Evolutionary conservation across 1,140 invertebrate species (phyloP), one percentile per base, ranked within the genome.

Genomic region (Venturia canescens): DNA sequence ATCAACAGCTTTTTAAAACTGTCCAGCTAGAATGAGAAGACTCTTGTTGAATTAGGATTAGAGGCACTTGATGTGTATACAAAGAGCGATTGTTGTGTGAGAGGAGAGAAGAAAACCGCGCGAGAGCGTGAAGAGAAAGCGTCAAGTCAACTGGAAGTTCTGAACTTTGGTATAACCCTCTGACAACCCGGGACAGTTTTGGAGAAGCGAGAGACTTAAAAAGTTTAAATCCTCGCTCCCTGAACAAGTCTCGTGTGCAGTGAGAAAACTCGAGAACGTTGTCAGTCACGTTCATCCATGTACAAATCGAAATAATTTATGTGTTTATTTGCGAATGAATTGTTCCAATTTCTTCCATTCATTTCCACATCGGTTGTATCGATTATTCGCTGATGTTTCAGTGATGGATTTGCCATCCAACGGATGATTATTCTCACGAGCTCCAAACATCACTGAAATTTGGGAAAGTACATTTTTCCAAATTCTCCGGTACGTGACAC

Each of bases 191-290:
- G 29, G 66, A 69, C 27, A 69, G 66, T 29, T 69, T 29, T 31
- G 5, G 27, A 27, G 66, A n/a, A 69, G 82, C 83, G 53, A 38
- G 82, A 82, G 86, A 86, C 86, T 89, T 89, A 85, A 88, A 86
- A 89, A 89, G 88, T 88, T 89, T 86, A 87, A 87, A 83, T 81
- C 84, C 7, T 44, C 38, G 7, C 38, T 11, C 77, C 82, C 83
- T 78, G 44, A 31, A 69, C 74, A 29, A 76, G 53, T 31, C 27
- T 29, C 66, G 74, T 76, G 50, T 76, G 26, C 29, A 76, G n/a
- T 53, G 53, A 83, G 82, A 27, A 76, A 53, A 63, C 27, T 31
- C 74, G 74, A 76, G 53, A 27, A 63, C 66, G 29, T 31, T 69
- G 74, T 60, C 74, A 76, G 53, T 76, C 53, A 60, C 71, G 44